Percentiles rank a stretch among this genome's conserved stretches.
These are phyloP conservation scores for Galleria mellonella DNA, from an alignment of 1,140 invertebrate species.

Conservation along the genomic window DNA sequence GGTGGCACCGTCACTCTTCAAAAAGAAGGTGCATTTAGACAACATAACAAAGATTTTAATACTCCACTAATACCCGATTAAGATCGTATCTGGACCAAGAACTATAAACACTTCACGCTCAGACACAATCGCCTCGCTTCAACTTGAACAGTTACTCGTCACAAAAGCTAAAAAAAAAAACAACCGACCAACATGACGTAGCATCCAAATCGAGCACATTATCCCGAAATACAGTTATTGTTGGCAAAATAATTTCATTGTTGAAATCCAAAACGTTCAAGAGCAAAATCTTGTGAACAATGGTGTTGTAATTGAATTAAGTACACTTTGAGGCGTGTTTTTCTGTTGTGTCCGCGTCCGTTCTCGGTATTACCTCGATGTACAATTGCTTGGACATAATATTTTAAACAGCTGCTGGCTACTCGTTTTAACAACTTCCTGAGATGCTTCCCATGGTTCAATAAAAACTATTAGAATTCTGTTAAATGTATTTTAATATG, in stretches of 20 bases:
- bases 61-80: constrained; percentile 58
- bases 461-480: too few species aligned
- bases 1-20: constrained; percentile 38
- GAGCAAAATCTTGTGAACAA: constrained; percentile 48
- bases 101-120: constrained; percentile 58
- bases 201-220: constrained; percentile 24
- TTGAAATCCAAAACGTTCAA: constrained; percentile 33
- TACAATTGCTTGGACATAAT: constrained; percentile 6
- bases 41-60: constrained; percentile 43
- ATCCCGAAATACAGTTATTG: constrained; percentile 51
- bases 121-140: constrained; percentile 46
- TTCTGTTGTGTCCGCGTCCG: constrained; percentile 12
- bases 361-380: constrained; percentile 4
- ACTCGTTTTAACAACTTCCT: constrained; percentile 5
- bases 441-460: too few species aligned
- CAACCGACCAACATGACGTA: constrained; percentile 37
- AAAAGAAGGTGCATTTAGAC: constrained; percentile 29
- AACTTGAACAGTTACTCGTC: constrained; percentile 51
- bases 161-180: constrained; percentile 47
- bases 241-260: constrained; percentile 67
- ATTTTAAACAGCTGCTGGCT: constrained; percentile 3
- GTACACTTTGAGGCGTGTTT: constrained; percentile 13
- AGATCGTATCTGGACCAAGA: constrained; percentile 54
- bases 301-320: constrained; percentile 60
- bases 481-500: too few species aligned